Percentiles rank a stretch among this genome's conserved stretches.
These are phyloP conservation scores for Chrysotoxum bicinctum DNA, from an alignment of 2,888 invertebrate genomes.

Conservation along the genomic window DNA sequence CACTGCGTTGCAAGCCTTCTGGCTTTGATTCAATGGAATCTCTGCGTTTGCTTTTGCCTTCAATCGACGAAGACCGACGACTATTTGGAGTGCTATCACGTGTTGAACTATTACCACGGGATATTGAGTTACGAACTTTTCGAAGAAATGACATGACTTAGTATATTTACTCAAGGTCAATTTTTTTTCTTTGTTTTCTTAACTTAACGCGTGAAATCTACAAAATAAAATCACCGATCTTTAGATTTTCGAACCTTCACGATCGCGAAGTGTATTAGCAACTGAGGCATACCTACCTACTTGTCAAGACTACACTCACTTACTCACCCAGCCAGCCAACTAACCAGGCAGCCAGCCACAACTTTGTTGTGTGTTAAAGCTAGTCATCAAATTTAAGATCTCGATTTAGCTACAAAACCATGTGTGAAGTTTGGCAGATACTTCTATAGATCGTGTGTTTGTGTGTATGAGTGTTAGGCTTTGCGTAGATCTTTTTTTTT, in stretches of 20 bases:
- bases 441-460: background rate
- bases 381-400: slow-evolving; percentile 57
- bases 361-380: slow-evolving; percentile 20
- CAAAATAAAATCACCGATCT: slow-evolving; percentile 11
- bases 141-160: slow-evolving; percentile 80
- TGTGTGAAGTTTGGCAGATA: slow-evolving; percentile 43
- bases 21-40: slow-evolving; percentile 77
- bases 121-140: slow-evolving; percentile 79
- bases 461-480: slow-evolving; percentile 25
- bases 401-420: slow-evolving; percentile 47
- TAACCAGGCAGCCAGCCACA: background rate
- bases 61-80: slow-evolving; percentile 61
- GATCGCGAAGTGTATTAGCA: slow-evolving; percentile 53
- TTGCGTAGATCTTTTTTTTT: background rate
- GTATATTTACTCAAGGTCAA: slow-evolving; percentile 38
- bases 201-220: slow-evolving; percentile 30
- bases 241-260: slow-evolving; percentile 54
- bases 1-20: slow-evolving; percentile 78
- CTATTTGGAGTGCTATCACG: slow-evolving; percentile 79
- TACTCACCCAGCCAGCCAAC: background rate
- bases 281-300: slow-evolving; percentile 48
- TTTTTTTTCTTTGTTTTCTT: background rate
- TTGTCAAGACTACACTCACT: slow-evolving; percentile 41
- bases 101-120: slow-evolving; percentile 78
- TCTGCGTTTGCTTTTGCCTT: slow-evolving; percentile 69